phyloP scores from a whole-genome alignment of 64 coral and sea anemone genomes.

The Pachyseris speciosa region DNA sequence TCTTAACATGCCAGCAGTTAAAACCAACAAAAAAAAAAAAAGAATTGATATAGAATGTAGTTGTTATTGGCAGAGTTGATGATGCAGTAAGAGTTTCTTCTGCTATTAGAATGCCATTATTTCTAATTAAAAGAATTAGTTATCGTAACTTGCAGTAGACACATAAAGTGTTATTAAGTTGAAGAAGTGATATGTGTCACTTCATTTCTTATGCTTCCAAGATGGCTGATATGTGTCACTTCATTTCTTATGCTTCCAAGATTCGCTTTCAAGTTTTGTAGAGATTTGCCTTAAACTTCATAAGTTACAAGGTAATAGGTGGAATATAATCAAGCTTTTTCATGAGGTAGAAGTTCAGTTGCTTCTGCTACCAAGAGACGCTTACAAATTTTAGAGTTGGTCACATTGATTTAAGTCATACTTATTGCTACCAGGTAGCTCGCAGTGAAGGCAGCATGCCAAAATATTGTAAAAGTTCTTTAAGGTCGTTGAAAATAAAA shows the following conservation, averaged over 20 bases:
- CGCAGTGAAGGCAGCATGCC: background rate
- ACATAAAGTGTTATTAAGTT: too few species aligned
- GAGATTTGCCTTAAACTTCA: too few species aligned
- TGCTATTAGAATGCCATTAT: too few species aligned
- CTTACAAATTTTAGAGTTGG: background rate
- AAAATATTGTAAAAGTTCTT: background rate
- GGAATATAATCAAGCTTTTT: too few species aligned
- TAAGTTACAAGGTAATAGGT: too few species aligned
- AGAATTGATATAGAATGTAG: too few species aligned
- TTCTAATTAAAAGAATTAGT: too few species aligned
- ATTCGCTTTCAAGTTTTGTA: too few species aligned
- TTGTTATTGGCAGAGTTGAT: too few species aligned
- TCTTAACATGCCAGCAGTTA: too few species aligned
- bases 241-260: background rate
- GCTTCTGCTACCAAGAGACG: background rate
- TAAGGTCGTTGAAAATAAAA: background rate
- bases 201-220: background rate
- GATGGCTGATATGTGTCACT: background rate
- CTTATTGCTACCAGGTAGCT: conserved; percentile 21
- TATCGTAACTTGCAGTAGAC: too few species aligned
- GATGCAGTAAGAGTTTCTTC: background rate
- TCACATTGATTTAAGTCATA: conserved; percentile 2
- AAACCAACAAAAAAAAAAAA: too few species aligned
- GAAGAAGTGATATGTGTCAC: background rate
- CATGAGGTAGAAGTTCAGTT: background rate